phyloP scores from a whole-genome alignment of 2,797 vertebrate genomes.

The Myripristis jacobus region DNA sequence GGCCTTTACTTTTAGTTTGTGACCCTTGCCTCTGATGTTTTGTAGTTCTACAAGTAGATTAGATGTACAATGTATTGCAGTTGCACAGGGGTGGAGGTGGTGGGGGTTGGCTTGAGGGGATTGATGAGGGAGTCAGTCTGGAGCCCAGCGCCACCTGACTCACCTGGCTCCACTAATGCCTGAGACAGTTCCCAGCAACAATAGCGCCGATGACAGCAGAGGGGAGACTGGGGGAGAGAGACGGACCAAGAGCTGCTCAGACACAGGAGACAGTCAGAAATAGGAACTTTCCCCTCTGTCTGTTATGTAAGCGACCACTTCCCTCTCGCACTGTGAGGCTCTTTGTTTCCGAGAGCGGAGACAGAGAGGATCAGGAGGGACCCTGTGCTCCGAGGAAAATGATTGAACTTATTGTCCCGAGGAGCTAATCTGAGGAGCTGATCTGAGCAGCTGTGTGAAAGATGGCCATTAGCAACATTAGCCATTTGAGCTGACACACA shows the following conservation, averaged over 20 bases:
- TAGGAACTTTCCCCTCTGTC: constrained; percentile 64
- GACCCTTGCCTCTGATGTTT: constrained; percentile 11
- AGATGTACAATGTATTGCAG: neutral
- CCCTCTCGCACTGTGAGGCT: constrained; percentile 46
- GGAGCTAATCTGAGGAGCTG: constrained; percentile 63
- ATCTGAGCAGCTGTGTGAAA: constrained; percentile 72
- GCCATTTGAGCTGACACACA: constrained; percentile 29
- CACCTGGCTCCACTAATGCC: constrained; percentile 61
- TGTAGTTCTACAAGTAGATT: neutral
- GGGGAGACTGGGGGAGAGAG: constrained; percentile 56
- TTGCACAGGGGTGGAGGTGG: constrained; percentile 12
- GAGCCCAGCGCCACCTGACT: constrained; percentile 56
- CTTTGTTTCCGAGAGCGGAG: constrained; percentile 68
- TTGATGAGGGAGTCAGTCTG: constrained; percentile 64
- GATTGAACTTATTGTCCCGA: constrained; percentile 61
- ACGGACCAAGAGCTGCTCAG: constrained; percentile 39
- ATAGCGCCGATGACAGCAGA: constrained; percentile 79
- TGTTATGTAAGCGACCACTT: constrained; percentile 68
- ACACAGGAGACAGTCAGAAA: constrained; percentile 63
- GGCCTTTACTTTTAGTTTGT: neutral
- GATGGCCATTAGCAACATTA: constrained; percentile 55
- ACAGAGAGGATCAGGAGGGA: constrained; percentile 35
- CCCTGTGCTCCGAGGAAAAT: constrained; percentile 60
- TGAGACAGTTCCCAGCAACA: constrained; percentile 69
- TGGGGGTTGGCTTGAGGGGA: constrained; percentile 11